Evolutionary conservation across 2,797 vertebrate species (phyloP), one percentile per base, ranked within the genome.

Genomic region (Tokudaia muenninki): DNA sequence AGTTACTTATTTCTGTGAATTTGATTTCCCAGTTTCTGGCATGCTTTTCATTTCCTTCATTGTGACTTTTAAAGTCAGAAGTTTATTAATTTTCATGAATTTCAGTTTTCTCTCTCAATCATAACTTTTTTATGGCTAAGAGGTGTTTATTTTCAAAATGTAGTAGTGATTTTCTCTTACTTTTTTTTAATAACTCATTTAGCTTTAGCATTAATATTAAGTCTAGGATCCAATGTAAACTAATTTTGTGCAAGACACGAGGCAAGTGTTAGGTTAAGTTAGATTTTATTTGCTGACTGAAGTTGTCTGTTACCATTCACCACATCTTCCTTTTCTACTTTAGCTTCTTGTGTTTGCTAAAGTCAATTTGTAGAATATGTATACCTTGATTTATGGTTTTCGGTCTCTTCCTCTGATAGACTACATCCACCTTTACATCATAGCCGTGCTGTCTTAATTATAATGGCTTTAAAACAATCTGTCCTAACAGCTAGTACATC

Each of bases 21-120:
- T 34, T 55, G 55, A 80, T 26, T 29, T 87, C 37, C 79, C 31
- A 19, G 24, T 34, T 47, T 92, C 50, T 92, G 74, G 29, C 41
- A 37, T 70, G 10, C 1, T 94, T 88, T 92, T 55, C 11, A 82
- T 82, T 55, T 84, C 77, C n/a, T 75, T 93, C 22, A 44, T 89
- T 87, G 24, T 92, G n/a, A 50, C 44, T 94, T 92, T 55, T 19
- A 94, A 77, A 34, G 47, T 0, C 41, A 90, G 34, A 87, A 55
- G 17, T 92, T 92, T 94, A 29, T 80, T 55, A 92, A 67, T 52
- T 80, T 94, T 94, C 57, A 37, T 90, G 19, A 97, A 47, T 10
- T 17, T 87, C 44, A 72, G n/a, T 47, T 29, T 94, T 91, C 74
- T 21, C 17, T 44, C 16, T 31, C 37, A 86, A n/a, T 3, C 52